phyloP scores from a whole-genome alignment of 2,113 vertebrate species.

The Pelodiscus sinensis region DNA sequence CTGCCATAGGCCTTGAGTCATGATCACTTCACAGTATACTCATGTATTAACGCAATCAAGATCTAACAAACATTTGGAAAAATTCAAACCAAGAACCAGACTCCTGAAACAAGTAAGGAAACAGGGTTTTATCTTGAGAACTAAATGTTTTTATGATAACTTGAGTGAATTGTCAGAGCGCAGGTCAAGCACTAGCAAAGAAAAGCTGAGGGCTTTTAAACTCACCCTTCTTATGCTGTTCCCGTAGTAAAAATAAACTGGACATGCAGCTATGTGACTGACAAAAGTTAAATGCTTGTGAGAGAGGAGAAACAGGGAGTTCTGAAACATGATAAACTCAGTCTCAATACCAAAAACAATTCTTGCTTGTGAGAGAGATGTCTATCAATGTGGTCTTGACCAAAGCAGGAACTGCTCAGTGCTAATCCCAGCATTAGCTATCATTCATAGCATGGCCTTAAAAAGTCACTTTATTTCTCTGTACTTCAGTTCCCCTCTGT shows the following conservation, averaged over 20 bases:
- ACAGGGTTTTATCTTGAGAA: neutral
- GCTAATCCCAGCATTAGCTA: neutral
- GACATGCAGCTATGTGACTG: rapidly evolving
- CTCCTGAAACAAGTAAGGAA: neutral
- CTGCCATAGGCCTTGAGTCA: neutral
- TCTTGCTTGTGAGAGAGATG: rapidly evolving
- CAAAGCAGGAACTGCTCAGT: neutral
- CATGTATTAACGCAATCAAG: too few relatives aligned
- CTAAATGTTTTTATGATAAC: neutral
- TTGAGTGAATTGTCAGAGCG: neutral
- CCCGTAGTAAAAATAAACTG: neutral
- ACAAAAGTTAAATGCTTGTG: rapidly evolving
- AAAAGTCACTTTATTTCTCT: rapidly evolving
- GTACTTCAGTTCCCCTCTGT: rapidly evolving
- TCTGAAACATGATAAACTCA: neutral
- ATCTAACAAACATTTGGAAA: neutral
- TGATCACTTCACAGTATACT: neutral
- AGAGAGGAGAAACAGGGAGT: neutral
- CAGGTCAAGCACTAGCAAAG: neutral
- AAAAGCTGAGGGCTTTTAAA: neutral
- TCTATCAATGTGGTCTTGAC: rapidly evolving
- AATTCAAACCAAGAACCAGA: rapidly evolving
- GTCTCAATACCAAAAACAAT: neutral
- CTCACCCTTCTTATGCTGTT: neutral
- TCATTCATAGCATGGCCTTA: neutral